phyloP scores from a whole-genome alignment of 2,888 invertebrate genomes.

The Lepidocyrtinus sp. region DNA sequence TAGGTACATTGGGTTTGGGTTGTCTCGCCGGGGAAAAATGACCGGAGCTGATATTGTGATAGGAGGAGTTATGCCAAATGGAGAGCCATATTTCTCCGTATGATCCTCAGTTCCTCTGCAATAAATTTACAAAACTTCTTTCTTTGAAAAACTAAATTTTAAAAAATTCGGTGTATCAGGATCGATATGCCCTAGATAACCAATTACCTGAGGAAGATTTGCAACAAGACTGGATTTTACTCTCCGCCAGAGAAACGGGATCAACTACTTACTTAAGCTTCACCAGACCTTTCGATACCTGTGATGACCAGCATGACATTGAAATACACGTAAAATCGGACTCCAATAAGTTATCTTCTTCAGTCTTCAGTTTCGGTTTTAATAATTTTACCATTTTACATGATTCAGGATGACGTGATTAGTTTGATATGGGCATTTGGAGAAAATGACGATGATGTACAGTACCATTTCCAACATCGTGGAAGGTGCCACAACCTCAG shows the following conservation, averaged over 20 bases:
- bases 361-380: neutral
- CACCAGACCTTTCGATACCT: slow-evolving; percentile 36
- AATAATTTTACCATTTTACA: neutral
- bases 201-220: slow-evolving; percentile 25
- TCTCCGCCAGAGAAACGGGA: slow-evolving; percentile 15
- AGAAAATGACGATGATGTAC: slow-evolving; percentile 8
- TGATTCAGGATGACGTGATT: slow-evolving; percentile 13
- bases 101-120: no score
- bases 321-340: neutral
- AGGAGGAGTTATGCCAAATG: slow-evolving; percentile 29
- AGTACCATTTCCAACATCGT: slow-evolving; percentile 22
- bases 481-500: slow-evolving; percentile 12
- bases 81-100: slow-evolving; percentile 30
- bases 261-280: slow-evolving; percentile 28
- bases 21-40: slow-evolving; percentile 1
- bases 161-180: neutral
- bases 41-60: slow-evolving; percentile 31
- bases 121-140: neutral
- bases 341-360: neutral
- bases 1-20: slow-evolving; percentile 18
- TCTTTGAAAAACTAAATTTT: neutral
- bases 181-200: slow-evolving; percentile 31
- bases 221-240: slow-evolving; percentile 34
- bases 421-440: slow-evolving; percentile 26
- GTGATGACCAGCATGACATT: slow-evolving; percentile 34